These are phyloP conservation scores for Eleutherodactylus coqui DNA, from an alignment of 2,797 vertebrate species.

Conservation along the genomic window DNA sequence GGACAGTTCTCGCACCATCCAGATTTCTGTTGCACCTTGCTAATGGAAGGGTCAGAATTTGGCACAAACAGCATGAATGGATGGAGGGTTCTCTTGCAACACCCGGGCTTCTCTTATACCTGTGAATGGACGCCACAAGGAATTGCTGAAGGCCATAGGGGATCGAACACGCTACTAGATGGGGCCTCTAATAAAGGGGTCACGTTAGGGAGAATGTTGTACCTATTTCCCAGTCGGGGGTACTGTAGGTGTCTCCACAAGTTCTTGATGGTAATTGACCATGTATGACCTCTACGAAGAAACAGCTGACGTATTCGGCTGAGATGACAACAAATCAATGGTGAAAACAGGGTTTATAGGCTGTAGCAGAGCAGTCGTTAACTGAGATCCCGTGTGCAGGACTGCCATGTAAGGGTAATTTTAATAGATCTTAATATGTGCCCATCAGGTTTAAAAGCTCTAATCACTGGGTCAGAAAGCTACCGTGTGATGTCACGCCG, in stretches of 20 bases:
- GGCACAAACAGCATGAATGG: too few species aligned
- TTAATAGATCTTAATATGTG: slow-evolving; percentile 50
- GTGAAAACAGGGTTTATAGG: background rate
- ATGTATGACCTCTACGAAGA: background rate
- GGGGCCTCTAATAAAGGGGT: too few species aligned
- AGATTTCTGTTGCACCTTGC: too few species aligned
- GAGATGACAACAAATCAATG: slow-evolving; percentile 14
- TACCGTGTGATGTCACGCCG: slow-evolving; percentile 2
- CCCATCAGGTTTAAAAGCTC: slow-evolving; percentile 39
- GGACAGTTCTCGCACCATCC: too few species aligned
- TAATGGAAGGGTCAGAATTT: too few species aligned
- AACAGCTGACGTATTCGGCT: background rate
- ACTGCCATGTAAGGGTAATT: slow-evolving; percentile 31
- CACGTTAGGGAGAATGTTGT: background rate
- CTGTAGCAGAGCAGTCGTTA: background rate
- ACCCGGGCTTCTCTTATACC: too few species aligned
- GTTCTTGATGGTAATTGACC: background rate
- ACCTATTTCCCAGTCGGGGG: background rate
- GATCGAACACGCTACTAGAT: too few species aligned
- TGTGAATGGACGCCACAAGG: too few species aligned
- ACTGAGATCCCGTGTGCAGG: slow-evolving; percentile 11
- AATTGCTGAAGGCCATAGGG: too few species aligned
- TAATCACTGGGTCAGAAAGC: slow-evolving; percentile 17
- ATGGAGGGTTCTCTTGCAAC: too few species aligned
- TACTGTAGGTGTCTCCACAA: background rate